phyloP scores from a whole-genome alignment of 2,888 invertebrate genomes.

The Coronaproctus castanopsis region DNA sequence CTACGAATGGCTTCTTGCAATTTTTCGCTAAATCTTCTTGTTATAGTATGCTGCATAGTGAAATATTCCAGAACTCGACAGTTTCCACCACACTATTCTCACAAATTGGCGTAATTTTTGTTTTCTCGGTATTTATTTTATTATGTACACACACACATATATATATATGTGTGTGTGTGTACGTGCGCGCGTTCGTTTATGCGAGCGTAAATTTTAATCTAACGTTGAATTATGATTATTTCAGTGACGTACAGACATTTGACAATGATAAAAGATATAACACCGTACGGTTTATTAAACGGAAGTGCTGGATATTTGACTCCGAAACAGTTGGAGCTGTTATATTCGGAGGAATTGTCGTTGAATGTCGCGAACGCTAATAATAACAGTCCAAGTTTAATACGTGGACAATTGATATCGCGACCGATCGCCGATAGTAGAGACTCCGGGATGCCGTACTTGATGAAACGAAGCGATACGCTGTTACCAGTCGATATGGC shows the following conservation, averaged over 20 bases:
- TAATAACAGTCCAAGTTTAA: slow-evolving; percentile 27
- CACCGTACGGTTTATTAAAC: slow-evolving; percentile 36
- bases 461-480: slow-evolving; percentile 35
- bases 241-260: slow-evolving; percentile 5
- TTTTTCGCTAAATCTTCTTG: too few relatives aligned
- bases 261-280: slow-evolving; percentile 1
- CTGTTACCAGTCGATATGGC: slow-evolving; percentile 33
- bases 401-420: slow-evolving; percentile 46
- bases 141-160: too few relatives aligned
- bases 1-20: too few relatives aligned
- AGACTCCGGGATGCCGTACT: slow-evolving; percentile 44
- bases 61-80: too few relatives aligned
- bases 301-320: slow-evolving; percentile 57
- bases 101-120: too few relatives aligned
- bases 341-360: slow-evolving; percentile 60
- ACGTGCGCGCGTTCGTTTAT: too few relatives aligned
- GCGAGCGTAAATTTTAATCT: too few relatives aligned
- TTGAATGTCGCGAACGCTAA: slow-evolving; percentile 41
- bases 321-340: slow-evolving; percentile 58
- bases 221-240: too few relatives aligned
- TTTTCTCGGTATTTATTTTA: too few relatives aligned
- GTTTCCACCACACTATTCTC: too few relatives aligned
- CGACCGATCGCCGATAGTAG: slow-evolving; percentile 53
- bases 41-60: too few relatives aligned
- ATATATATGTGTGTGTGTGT: too few relatives aligned